phyloP scores from a whole-genome alignment of 2,888 invertebrate genomes.

The Netelia inedita region DNA sequence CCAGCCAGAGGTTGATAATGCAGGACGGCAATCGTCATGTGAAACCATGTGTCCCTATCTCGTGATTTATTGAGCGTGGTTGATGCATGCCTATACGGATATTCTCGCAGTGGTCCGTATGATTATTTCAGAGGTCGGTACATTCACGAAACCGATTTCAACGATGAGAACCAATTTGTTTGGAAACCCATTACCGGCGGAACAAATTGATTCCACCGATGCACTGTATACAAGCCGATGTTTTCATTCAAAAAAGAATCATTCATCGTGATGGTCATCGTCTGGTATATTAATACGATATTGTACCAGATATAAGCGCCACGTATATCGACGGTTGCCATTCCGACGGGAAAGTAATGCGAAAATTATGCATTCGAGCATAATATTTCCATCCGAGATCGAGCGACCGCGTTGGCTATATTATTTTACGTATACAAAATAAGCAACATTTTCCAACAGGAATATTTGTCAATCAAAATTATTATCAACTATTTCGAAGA shows the following conservation, averaged over 20 bases:
- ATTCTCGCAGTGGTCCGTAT: slow-evolving; percentile 29
- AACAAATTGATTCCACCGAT: slow-evolving; percentile 48
- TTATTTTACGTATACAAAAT: not conserved
- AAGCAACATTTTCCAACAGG: not conserved
- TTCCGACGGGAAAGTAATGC: slow-evolving; percentile 29
- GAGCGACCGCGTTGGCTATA: not conserved
- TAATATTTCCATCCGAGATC: not conserved
- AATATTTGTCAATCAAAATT: not conserved
- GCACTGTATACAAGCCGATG: slow-evolving; percentile 2
- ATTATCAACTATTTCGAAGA: not conserved
- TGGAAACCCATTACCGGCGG: slow-evolving; percentile 66
- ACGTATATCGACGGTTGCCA: not conserved
- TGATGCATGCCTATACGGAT: slow-evolving; percentile 23
- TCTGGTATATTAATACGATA: slow-evolving; percentile 42
- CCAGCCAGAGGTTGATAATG: slow-evolving; percentile 38
- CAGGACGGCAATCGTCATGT: slow-evolving; percentile 40
- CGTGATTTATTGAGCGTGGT: slow-evolving; percentile 54
- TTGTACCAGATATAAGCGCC: slow-evolving; percentile 7
- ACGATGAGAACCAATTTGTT: slow-evolving; percentile 66
- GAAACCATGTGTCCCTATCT: slow-evolving; percentile 31
- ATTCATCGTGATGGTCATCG: slow-evolving; percentile 49
- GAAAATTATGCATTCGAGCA: slow-evolving; percentile 44
- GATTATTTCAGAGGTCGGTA: slow-evolving; percentile 49
- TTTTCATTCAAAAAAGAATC: slow-evolving; percentile 42
- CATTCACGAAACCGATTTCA: slow-evolving; percentile 51